These are phyloP conservation scores for Cryptophagus acutangulus DNA, from an alignment of 2,888 invertebrate species.

Conservation along the genomic window DNA sequence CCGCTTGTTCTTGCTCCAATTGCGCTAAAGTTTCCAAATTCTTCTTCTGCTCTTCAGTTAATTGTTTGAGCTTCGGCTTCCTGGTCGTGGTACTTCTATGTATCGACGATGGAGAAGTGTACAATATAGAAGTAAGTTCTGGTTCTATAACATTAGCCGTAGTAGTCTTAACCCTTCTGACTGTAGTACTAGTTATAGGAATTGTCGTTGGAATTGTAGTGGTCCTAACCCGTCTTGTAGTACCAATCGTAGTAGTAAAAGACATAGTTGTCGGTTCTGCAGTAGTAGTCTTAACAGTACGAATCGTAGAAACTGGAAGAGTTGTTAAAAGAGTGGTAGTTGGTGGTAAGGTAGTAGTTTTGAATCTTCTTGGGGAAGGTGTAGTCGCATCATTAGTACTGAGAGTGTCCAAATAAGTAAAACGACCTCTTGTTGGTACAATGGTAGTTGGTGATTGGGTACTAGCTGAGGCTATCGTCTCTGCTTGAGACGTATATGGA, in stretches of 20 bases:
- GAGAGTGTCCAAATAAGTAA: conserved; percentile 6
- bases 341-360: conserved; percentile 10
- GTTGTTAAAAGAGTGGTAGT: conserved; percentile 7
- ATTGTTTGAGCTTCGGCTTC: conserved; percentile 34
- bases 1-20: conserved; percentile 44
- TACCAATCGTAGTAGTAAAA: background rate
- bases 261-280: background rate
- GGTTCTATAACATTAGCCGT: too few species aligned
- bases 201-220: conserved; percentile 1
- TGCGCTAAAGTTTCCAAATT: conserved; percentile 42
- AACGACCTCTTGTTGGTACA: conserved; percentile 11
- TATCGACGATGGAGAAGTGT: conserved; percentile 26
- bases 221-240: background rate
- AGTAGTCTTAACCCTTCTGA: conserved; percentile 16
- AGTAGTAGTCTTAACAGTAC: conserved; percentile 8
- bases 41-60: conserved; percentile 43
- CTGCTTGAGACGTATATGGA: conserved; percentile 4
- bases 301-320: conserved; percentile 5
- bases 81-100: conserved; percentile 16
- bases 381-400: conserved; percentile 13
- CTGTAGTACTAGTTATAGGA: conserved; percentile 25
- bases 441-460: background rate
- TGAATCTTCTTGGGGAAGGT: conserved; percentile 7
- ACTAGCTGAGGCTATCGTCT: background rate
- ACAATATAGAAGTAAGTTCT: background rate